phyloP scores from a whole-genome alignment of 1,140 invertebrate genomes.

The Monochamus saltuarius region DNA sequence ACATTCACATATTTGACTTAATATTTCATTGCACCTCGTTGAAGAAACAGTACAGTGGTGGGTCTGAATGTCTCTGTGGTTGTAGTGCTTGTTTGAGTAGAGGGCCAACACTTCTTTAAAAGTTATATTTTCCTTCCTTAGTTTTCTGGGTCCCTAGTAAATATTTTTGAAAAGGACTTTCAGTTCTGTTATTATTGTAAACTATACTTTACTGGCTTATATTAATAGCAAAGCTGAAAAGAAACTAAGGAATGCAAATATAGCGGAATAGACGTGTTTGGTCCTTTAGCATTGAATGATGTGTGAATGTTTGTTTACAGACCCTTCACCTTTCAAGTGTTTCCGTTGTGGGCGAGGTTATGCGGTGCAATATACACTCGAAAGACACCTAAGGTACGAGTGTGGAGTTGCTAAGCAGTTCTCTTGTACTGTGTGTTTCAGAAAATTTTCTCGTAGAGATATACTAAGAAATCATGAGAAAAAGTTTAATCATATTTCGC shows the following conservation, averaged over 20 bases:
- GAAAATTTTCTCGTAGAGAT: slow-evolving; percentile 29
- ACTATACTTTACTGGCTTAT: too few relatives aligned
- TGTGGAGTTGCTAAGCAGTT: slow-evolving; percentile 32
- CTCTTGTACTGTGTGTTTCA: slow-evolving; percentile 53
- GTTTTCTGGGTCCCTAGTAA: too few relatives aligned
- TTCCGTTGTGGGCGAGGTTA: slow-evolving; percentile 53
- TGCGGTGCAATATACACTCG: slow-evolving; percentile 51
- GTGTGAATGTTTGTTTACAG: slow-evolving; percentile 38
- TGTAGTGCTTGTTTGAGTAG: slow-evolving; percentile 24
- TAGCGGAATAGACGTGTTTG: too few relatives aligned
- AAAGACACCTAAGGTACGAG: slow-evolving; percentile 40
- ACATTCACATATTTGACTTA: too few relatives aligned
- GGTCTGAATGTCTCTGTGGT: too few relatives aligned
- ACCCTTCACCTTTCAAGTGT: slow-evolving; percentile 43
- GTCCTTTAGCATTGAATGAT: neutral
- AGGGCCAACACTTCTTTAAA: slow-evolving; percentile 29
- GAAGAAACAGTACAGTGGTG: too few relatives aligned
- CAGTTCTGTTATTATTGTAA: too few relatives aligned
- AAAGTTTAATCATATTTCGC: slow-evolving; percentile 8
- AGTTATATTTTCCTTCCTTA: too few relatives aligned
- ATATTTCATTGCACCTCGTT: too few relatives aligned
- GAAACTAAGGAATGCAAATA: too few relatives aligned
- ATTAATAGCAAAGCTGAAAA: too few relatives aligned
- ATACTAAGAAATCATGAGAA: slow-evolving; percentile 29
- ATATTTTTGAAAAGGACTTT: too few relatives aligned